phyloP scores from a whole-genome alignment of 2,113 vertebrate species.

The Colossoma macropomum region DNA sequence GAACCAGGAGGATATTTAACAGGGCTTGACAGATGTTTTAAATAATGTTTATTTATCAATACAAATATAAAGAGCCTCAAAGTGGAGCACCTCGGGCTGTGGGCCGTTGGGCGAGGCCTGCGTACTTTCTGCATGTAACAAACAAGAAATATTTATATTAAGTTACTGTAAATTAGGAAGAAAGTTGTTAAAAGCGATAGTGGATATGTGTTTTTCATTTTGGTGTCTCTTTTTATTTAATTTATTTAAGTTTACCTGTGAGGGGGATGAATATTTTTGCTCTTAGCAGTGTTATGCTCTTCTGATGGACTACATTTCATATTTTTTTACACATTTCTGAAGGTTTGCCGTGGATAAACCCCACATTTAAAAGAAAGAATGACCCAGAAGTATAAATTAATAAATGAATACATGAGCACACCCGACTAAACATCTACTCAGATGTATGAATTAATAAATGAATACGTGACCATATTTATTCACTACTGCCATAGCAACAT shows the following conservation, averaged over 20 bases:
- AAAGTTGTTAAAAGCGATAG: neutral
- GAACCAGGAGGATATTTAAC: constrained; percentile 78
- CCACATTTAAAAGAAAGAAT: constrained; percentile 22
- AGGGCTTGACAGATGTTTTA: constrained; percentile 80
- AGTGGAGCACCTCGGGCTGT: constrained; percentile 56
- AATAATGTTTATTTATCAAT: constrained; percentile 86
- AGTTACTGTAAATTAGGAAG: neutral
- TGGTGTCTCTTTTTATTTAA: neutral
- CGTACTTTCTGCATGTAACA: neutral
- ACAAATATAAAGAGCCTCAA: constrained; percentile 72
- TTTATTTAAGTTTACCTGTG: neutral
- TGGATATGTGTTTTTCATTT: neutral
- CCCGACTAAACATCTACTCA: constrained; percentile 60
- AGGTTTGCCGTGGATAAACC: neutral
- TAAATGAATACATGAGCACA: constrained; percentile 67
- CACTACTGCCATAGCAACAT: constrained; percentile 67
- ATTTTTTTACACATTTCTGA: neutral
- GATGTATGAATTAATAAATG: constrained; percentile 69
- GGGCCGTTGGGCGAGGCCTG: neutral
- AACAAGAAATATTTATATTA: neutral
- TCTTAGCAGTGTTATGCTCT: neutral
- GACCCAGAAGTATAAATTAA: constrained; percentile 69
- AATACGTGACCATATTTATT: constrained; percentile 69
- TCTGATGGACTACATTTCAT: neutral
- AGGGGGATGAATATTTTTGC: no score